Percentiles rank a stretch among this genome's conserved stretches.
These are phyloP conservation scores for Mizuhopecten yessoensis DNA, from an alignment of 1,140 invertebrate genomes.

Conservation along the genomic window DNA sequence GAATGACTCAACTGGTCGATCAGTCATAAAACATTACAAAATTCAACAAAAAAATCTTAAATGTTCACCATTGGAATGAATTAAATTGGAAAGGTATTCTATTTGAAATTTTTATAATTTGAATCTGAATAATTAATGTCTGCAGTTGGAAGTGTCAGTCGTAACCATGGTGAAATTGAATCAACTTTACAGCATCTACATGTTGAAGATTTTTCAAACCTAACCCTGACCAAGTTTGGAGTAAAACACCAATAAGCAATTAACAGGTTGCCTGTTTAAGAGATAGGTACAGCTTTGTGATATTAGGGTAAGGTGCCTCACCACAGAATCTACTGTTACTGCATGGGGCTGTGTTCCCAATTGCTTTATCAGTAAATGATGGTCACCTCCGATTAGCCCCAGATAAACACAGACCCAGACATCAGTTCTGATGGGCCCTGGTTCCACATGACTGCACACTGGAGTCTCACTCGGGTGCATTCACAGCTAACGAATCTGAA, in stretches of 20 bases:
- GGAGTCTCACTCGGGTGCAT: neutral
- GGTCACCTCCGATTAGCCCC: slow-evolving; percentile 29
- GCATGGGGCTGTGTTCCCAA: neutral
- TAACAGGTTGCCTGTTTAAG: neutral
- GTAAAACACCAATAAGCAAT: neutral
- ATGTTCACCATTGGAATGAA: too few relatives aligned
- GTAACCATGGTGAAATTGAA: neutral
- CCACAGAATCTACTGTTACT: neutral
- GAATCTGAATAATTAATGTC: neutral
- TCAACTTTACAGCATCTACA: neutral
- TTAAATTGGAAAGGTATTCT: too few relatives aligned
- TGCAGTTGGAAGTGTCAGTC: neutral
- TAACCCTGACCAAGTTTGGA: neutral
- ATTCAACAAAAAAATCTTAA: too few relatives aligned
- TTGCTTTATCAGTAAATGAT: slow-evolving; percentile 29
- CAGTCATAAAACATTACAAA: too few relatives aligned
- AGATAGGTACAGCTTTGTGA: neutral
- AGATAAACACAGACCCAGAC: neutral
- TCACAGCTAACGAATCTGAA: slow-evolving; percentile 5
- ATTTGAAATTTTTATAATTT: too few relatives aligned
- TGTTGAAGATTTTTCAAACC: neutral
- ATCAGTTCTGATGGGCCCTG: neutral
- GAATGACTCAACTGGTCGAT: too few relatives aligned
- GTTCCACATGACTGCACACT: slow-evolving; percentile 23
- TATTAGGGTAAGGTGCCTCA: neutral